Percentiles rank a stretch among this genome's conserved stretches.
Conservation (phyloP, 2,797 vertebrate genomes). For the Gephyroberyx darwinii region DNA sequence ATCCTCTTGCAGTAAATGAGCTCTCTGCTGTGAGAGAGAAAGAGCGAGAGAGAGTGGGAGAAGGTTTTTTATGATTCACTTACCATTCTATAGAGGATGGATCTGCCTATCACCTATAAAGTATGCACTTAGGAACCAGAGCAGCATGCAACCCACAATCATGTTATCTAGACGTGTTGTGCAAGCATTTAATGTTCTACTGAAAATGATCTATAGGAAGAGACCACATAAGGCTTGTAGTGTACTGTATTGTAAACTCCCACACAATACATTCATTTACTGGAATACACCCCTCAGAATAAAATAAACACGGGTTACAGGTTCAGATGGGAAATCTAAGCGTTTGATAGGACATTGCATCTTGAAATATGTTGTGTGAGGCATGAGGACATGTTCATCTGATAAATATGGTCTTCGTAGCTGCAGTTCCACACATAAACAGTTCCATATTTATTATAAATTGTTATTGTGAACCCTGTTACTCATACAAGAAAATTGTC, state of each 20-base stretch:
- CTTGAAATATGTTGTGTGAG: neutral
- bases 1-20: constrained; percentile 32
- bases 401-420: neutral
- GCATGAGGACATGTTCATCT: neutral
- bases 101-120: constrained; percentile 37
- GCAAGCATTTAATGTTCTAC: constrained; percentile 29
- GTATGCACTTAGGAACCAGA: constrained; percentile 24
- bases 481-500: neutral
- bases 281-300: neutral
- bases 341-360: neutral
- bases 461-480: constrained; percentile 8
- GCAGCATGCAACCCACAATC: constrained; percentile 21
- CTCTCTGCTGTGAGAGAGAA: neutral
- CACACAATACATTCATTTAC: constrained; percentile 33
- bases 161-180: constrained; percentile 29
- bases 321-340: constrained; percentile 12
- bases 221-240: constrained; percentile 34
- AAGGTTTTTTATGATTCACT: constrained; percentile 24
- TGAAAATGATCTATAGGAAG: constrained; percentile 37
- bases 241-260: constrained; percentile 38
- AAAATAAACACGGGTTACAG: constrained; percentile 30
- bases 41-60: constrained; percentile 6
- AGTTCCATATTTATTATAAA: neutral
- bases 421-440: neutral
- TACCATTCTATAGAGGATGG: constrained; percentile 16